Percentiles rank a stretch among this genome's conserved stretches.
Evolutionary conservation across 1,140 invertebrate species (phyloP).

Genomic region (Drosophila virilis): DNA sequence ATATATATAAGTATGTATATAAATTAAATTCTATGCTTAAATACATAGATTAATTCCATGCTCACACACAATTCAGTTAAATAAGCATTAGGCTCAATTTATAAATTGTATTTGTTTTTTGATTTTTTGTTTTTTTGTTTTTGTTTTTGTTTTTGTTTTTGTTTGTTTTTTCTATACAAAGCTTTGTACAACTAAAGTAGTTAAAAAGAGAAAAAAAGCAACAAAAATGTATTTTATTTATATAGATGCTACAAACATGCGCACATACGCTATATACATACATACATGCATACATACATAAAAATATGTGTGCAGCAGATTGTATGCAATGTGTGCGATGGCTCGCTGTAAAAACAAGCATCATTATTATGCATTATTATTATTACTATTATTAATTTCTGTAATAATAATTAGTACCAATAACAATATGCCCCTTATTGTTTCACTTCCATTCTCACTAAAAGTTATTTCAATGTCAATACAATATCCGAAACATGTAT

Average conservation of each 20-base stretch:
- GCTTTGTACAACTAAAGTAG: conserved; percentile 81
- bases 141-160: not conserved
- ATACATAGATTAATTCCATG: conserved; percentile 76
- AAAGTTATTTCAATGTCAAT: conserved; percentile 31
- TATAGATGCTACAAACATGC: conserved; percentile 38
- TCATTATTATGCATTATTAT: conserved; percentile 19
- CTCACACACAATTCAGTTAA: conserved; percentile 60
- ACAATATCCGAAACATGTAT: conserved; percentile 23
- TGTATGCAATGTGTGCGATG: not conserved
- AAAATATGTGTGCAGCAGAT: conserved; percentile 30
- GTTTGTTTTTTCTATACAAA: conserved; percentile 69
- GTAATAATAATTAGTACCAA: conserved; percentile 44
- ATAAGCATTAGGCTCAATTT: conserved; percentile 66
- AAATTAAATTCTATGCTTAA: conserved; percentile 75
- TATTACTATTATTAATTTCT: conserved; percentile 18
- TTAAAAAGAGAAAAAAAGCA: conserved; percentile 77
- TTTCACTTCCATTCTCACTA: conserved; percentile 9
- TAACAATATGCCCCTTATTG: conserved; percentile 45
- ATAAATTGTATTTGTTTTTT: conserved; percentile 63
- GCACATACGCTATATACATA: conserved; percentile 24
- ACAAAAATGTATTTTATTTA: conserved; percentile 66
- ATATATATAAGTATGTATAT: conserved; percentile 39
- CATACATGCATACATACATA: conserved; percentile 27
- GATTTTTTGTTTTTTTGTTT: conserved; percentile 22
- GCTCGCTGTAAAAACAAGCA: conserved; percentile 9